These are phyloP conservation scores for Dorcus hopei DNA, from an alignment of 2,888 invertebrate genomes.

Conservation along the genomic window DNA sequence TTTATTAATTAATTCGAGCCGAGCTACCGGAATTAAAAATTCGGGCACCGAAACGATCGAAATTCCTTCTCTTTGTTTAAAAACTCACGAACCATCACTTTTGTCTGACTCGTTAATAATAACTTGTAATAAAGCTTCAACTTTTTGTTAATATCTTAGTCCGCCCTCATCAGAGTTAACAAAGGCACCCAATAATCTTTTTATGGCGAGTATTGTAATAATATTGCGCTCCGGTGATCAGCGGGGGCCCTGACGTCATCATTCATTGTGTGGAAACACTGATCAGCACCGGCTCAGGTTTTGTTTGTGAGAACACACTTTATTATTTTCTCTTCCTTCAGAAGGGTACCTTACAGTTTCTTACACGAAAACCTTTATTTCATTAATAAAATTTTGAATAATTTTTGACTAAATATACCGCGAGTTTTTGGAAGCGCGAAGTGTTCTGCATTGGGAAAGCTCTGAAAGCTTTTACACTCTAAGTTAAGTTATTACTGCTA, in stretches of 20 bases:
- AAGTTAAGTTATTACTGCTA: no score
- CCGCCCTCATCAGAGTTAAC: slow-evolving; percentile 42
- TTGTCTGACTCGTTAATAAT: slow-evolving; percentile 37
- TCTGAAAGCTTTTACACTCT: no score
- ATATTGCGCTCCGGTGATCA: slow-evolving; percentile 31
- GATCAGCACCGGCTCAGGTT: slow-evolving; percentile 29
- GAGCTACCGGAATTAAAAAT: slow-evolving; percentile 20
- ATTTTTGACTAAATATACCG: no score
- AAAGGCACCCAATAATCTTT: slow-evolving; percentile 42
- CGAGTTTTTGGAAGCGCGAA: no score
- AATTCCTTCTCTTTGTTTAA: slow-evolving; percentile 32
- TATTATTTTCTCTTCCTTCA: background rate
- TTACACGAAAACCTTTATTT: no score
- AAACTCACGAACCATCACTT: slow-evolving; percentile 22
- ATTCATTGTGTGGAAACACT: slow-evolving; percentile 34
- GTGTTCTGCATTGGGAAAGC: no score
- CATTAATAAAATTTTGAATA: no score
- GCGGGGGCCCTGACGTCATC: slow-evolving; percentile 37
- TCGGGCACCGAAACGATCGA: slow-evolving; percentile 25
- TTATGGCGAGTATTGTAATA: slow-evolving; percentile 39
- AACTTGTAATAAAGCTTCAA: slow-evolving; percentile 35
- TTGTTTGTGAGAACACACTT: slow-evolving; percentile 25
- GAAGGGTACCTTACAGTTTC: no score
- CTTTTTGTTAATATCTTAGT: slow-evolving; percentile 39
- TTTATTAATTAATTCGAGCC: slow-evolving; percentile 18